Base-by-base conservation (phyloP, 2,888 invertebrate genomes). In the Euspilapteryx auroguttella region DNA sequence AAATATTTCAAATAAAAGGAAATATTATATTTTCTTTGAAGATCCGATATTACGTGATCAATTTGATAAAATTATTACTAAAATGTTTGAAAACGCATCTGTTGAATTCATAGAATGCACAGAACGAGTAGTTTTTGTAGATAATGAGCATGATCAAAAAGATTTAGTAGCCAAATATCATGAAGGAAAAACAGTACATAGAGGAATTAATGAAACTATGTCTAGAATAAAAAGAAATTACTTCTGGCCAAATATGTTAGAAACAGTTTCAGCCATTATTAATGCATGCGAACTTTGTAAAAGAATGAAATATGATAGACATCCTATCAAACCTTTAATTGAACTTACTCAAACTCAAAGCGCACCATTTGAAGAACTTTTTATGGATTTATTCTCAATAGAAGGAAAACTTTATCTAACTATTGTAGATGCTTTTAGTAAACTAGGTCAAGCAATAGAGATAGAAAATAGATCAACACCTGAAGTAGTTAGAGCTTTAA, bases 381-480 rank as follows among this genome's bases (percentile, higher is more conserved):
- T 21, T 9, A 23, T 31, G n/a, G 30, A 27, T 17, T n/a, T 27
- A 22, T 24, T 23, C 11, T 27, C 14, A 12, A 25, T 27, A 4
- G 30, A 27, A 22, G 21, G 24, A 8, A 24, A 29, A 28, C 24
- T 24, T 9, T 41, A 28, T 10, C 14, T 41, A 2, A 42, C 41
- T 0, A 26, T 37, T 3, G 24, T 41, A 10, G 42, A 44, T 28
- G 38, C 44, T 0, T 45, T 45, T 25, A 43, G 39, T 15, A 44
- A 45, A 34, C 13, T 44, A 28, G 44, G 37, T 6, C 44, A 46
- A 32, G 44, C 43, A 0, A 26, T 44, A 1, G 25, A 37, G 14
- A 35, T 47, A 10, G 7, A 27, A 9, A 39, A 38, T 23, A 32
- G 34, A 28, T 30, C 33, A 0, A 42, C 43, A 4, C 38, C 40